Base-by-base conservation (phyloP, 92 coral and sea anemone species). In the Epizoanthus stellaris region DNA sequence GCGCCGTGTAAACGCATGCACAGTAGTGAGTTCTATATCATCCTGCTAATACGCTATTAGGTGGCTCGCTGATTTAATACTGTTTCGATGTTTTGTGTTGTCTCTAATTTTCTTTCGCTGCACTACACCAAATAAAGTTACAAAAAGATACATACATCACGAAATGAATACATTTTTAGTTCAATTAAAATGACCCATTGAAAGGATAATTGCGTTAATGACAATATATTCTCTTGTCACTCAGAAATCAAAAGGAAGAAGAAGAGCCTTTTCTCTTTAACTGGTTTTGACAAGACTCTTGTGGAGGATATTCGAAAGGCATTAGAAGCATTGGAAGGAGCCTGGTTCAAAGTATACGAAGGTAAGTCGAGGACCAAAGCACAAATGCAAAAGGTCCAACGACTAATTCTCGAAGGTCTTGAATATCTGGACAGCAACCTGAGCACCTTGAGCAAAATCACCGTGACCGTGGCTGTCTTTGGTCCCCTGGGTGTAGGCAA, bases 401-500 rank as follows among this genome's bases (percentile, higher is more conserved):
- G 20, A n/a, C 49, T 43, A 21, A 90, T 90, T 11, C 54, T 63
- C 25, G 82, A 90, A 30, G 80, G 77, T 70, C 45, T 86, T 54
- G 75, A 90, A 71, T 80, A 25, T 40, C 80, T 86, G 14, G 67
- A 61, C 40, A 53, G 64, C 40, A 74, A 56, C 20, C 85, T 90
- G 45, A 72, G 70, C 14, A 58, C 69, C 8, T 87, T 80, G 58
- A 81, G 87, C 59, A 86, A 76, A 60, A 62, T 87, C 56, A 54
- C 81, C 13, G 45, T 90, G 42, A 54, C 85, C 56, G 72, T 90
- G 67, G 93, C 88, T 65, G 86, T 70, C 12, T 90, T 90, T 69
- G 93, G 93, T 65, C 79, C 77, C 10, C 88, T 67, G 17, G 93
- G 93, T 13, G 75, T 49, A n/a, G 93, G 93, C 59, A 90, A 90